Percentiles rank a stretch among this genome's conserved stretches.
phyloP scores from a whole-genome alignment of 2,113 vertebrate species.

The Neolamprologus sp. region DNA sequence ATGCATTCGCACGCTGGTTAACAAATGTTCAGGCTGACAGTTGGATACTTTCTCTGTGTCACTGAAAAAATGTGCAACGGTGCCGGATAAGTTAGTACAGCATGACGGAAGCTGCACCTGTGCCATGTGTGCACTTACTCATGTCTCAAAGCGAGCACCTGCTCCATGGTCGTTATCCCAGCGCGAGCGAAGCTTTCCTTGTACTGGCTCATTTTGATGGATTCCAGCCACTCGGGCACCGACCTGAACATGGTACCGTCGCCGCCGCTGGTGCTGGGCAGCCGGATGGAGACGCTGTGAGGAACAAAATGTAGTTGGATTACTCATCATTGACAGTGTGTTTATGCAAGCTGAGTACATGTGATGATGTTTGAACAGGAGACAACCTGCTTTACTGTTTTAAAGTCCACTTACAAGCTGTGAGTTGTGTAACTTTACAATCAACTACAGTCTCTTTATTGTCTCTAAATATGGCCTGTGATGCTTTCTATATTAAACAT shows the following conservation, averaged over 20 bases:
- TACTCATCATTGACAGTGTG: neutral
- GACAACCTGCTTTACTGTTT: neutral
- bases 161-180: conserved; percentile 85
- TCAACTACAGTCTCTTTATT: neutral
- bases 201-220: conserved; percentile 95
- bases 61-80: neutral
- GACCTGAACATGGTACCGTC: conserved; percentile 84
- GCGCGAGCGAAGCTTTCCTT: conserved; percentile 82
- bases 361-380: neutral
- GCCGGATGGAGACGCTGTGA: conserved; percentile 86
- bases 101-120: neutral
- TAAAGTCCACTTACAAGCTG: neutral
- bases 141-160: conserved; percentile 85
- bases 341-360: neutral
- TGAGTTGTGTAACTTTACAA: neutral
- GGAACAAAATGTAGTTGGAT: neutral
- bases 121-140: conserved; percentile 82
- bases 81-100: neutral
- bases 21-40: conserved; percentile 38
- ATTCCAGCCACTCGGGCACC: conserved; percentile 90
- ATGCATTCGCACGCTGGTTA: conserved; percentile 6
- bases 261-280: conserved; percentile 88
- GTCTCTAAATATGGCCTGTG: neutral
- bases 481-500: neutral
- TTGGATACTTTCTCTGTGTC: conserved; percentile 27